Evolutionary conservation across 2,888 invertebrate genomes (phyloP).

Genomic region (Hylaea fasciaria): DNA sequence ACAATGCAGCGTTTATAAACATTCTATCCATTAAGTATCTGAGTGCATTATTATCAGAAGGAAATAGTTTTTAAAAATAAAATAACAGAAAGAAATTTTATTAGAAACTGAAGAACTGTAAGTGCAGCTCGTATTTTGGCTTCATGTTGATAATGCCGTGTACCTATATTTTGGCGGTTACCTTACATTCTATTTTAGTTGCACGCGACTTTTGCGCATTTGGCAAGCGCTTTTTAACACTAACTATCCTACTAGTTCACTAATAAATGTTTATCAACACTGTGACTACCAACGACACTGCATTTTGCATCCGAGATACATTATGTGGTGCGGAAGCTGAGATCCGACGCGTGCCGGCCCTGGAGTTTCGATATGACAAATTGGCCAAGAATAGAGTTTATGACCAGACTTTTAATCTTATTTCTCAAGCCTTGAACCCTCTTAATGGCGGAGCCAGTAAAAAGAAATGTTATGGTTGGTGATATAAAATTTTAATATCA

Average conservation of each 20-base stretch:
- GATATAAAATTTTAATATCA: slow-evolving; percentile 8
- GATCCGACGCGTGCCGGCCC: slow-evolving; percentile 30
- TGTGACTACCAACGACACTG: slow-evolving; percentile 3
- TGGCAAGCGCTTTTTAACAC: slow-evolving; percentile 8
- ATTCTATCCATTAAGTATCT: no score
- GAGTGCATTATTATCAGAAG: no score
- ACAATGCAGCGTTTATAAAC: no score
- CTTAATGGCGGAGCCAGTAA: slow-evolving; percentile 17
- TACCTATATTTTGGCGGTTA: no score
- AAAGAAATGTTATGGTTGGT: slow-evolving; percentile 8
- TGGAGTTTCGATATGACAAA: slow-evolving; percentile 43
- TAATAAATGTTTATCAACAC: not conserved
- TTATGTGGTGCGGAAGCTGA: slow-evolving; percentile 35
- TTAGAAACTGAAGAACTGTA: no score
- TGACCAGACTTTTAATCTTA: slow-evolving; percentile 27
- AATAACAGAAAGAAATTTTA: no score
- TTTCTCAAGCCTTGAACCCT: slow-evolving; percentile 38
- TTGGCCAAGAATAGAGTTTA: slow-evolving; percentile 42
- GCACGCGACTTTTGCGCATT: slow-evolving; percentile 10
- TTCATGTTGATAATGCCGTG: no score
- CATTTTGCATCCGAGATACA: slow-evolving; percentile 22
- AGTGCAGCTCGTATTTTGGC: no score
- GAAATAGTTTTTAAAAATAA: no score
- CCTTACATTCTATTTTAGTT: not conserved
- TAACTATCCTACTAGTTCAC: not conserved